These are phyloP conservation scores for Sigmodon hispidus DNA, from an alignment of 2,113 vertebrate genomes.

Conservation along the genomic window DNA sequence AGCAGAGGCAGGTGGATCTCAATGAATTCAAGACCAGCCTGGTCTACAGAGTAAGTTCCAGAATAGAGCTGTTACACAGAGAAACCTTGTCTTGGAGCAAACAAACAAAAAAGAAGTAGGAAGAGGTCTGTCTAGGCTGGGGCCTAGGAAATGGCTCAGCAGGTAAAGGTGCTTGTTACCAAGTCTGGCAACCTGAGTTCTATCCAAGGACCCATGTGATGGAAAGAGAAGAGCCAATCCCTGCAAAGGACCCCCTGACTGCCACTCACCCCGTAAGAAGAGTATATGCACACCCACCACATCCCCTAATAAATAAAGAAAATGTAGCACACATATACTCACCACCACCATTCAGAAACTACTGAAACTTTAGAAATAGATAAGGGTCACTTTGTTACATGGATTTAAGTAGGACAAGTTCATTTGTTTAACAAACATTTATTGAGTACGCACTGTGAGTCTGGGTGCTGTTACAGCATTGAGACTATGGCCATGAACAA, in stretches of 20 bases:
- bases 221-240: background rate
- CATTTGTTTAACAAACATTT: slow-evolving; percentile 32
- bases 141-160: background rate
- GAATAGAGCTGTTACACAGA: background rate
- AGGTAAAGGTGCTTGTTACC: background rate
- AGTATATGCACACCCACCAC: background rate
- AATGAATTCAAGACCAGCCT: background rate
- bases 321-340: background rate
- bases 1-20: background rate
- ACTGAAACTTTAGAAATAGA: background rate
- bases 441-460: background rate
- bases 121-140: background rate
- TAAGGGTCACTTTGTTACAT: background rate
- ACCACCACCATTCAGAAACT: background rate
- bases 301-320: background rate
- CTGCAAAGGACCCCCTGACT: background rate
- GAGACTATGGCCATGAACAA: background rate
- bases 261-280: background rate
- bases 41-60: background rate
- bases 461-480: background rate
- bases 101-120: background rate
- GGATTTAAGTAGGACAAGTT: background rate
- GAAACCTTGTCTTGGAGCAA: background rate
- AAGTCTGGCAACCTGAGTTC: background rate
- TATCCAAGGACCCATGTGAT: background rate